phyloP scores from a whole-genome alignment of 2,797 vertebrate genomes.

The Sphenopsis melanotis region DNA sequence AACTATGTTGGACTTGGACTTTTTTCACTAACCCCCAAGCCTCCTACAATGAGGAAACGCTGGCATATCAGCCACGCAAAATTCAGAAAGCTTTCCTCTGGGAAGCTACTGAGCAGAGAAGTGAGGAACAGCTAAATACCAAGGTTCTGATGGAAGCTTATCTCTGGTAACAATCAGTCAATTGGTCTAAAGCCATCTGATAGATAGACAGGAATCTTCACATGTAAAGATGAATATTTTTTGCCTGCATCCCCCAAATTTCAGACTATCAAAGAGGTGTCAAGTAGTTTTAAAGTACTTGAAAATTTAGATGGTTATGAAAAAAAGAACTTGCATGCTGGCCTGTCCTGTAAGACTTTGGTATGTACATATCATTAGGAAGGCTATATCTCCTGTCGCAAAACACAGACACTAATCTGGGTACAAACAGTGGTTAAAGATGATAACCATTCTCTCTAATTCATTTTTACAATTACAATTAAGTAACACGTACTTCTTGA shows the following conservation, averaged over 20 bases:
- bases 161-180: background rate
- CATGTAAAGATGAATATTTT: background rate
- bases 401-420: background rate
- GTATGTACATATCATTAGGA: background rate
- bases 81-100: background rate
- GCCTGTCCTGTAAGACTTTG: background rate
- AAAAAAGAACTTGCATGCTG: background rate
- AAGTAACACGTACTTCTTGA: background rate
- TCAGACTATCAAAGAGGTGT: background rate
- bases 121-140: background rate
- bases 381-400: background rate
- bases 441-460: background rate
- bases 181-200: background rate
- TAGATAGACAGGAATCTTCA: background rate
- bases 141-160: background rate
- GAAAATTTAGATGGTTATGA: background rate
- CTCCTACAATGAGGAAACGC: background rate
- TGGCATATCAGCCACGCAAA: background rate
- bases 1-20: background rate
- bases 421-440: background rate
- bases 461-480: background rate
- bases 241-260: background rate
- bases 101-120: background rate
- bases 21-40: background rate
- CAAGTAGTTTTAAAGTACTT: background rate